Evolutionary conservation across 2,888 invertebrate genomes (phyloP).

Genomic region (Synanthedon myopaeformis): DNA sequence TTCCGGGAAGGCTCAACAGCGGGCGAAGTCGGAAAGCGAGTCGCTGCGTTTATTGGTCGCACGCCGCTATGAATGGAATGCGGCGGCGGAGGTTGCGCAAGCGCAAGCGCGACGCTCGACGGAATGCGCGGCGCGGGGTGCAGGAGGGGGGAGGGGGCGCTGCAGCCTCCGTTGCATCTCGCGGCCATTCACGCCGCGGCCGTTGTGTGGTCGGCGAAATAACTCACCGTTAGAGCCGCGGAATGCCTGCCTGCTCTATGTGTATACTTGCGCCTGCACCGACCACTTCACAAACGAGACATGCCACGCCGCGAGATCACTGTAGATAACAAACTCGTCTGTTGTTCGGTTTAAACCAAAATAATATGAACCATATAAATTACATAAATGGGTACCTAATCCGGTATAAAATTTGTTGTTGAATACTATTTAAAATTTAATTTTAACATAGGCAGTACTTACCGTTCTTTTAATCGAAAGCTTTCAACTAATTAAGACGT

Average conservation of each 20-base stretch:
- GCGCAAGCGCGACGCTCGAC: slow-evolving; percentile 34
- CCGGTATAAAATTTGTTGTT: too few species aligned
- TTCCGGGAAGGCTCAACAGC: slow-evolving; percentile 29
- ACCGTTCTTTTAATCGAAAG: too few species aligned
- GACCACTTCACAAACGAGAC: slow-evolving; percentile 24
- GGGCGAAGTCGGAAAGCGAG: slow-evolving; percentile 11
- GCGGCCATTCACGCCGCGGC: slow-evolving; percentile 62
- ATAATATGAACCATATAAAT: too few species aligned
- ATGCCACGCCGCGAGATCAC: slow-evolving; percentile 23
- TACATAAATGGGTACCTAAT: too few species aligned
- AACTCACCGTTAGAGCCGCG: slow-evolving; percentile 64
- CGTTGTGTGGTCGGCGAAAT: slow-evolving; percentile 55
- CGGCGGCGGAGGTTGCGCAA: slow-evolving; percentile 63
- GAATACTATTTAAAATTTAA: too few species aligned
- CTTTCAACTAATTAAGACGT: too few species aligned
- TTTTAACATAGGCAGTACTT: too few species aligned
- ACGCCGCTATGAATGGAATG: slow-evolving; percentile 65
- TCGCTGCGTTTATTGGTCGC: slow-evolving; percentile 17
- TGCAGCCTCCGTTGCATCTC: slow-evolving; percentile 57
- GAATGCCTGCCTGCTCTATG: slow-evolving; percentile 62
- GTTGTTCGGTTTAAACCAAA: too few species aligned
- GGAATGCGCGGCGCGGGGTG: slow-evolving; percentile 5
- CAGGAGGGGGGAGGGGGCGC: slow-evolving; percentile 33
- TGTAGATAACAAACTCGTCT: slow-evolving; percentile 20
- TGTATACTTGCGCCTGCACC: slow-evolving; percentile 32